Conservation (phyloP, 2,888 invertebrate genomes). For the Drosophila putrida region DNA sequence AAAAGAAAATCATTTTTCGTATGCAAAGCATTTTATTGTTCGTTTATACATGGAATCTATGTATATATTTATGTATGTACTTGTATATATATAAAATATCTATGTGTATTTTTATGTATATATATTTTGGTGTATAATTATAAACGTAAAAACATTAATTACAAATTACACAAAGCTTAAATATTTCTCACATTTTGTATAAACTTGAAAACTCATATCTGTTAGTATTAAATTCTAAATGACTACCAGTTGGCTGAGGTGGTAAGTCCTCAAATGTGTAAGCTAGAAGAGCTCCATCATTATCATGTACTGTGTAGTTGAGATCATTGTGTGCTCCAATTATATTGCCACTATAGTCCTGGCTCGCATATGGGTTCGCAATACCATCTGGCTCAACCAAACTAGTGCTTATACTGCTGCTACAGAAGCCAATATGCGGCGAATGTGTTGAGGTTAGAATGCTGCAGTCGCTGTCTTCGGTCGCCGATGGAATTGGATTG, state of each 20-base stretch:
- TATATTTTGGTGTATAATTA: slow-evolving; percentile 70
- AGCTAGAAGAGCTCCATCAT: slow-evolving; percentile 78
- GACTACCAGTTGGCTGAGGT: slow-evolving; percentile 81
- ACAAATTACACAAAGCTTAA: slow-evolving; percentile 76
- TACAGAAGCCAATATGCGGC: slow-evolving; percentile 69
- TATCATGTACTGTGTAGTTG: slow-evolving; percentile 78
- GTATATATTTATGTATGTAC: slow-evolving; percentile 51
- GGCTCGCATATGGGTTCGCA: slow-evolving; percentile 55
- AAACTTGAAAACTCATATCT: slow-evolving; percentile 78
- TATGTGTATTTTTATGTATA: slow-evolving; percentile 57
- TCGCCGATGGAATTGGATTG: slow-evolving; percentile 70
- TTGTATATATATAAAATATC: slow-evolving; percentile 41
- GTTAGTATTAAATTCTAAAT: slow-evolving; percentile 82
- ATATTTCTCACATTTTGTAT: slow-evolving; percentile 75
- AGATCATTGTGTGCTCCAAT: slow-evolving; percentile 76
- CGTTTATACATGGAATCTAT: slow-evolving; percentile 70
- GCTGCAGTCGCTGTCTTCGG: slow-evolving; percentile 79
- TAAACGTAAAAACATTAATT: slow-evolving; percentile 64
- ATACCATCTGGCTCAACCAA: slow-evolving; percentile 68
- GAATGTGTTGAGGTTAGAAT: slow-evolving; percentile 75
- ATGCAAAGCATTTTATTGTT: slow-evolving; percentile 77
- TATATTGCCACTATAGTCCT: slow-evolving; percentile 66
- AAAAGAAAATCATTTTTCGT: slow-evolving; percentile 15
- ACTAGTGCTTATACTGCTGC: slow-evolving; percentile 45
- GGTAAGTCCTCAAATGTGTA: slow-evolving; percentile 79